Evolutionary conservation across 2,797 vertebrate species (phyloP).

Genomic region (Sebastes wilsoni): DNA sequence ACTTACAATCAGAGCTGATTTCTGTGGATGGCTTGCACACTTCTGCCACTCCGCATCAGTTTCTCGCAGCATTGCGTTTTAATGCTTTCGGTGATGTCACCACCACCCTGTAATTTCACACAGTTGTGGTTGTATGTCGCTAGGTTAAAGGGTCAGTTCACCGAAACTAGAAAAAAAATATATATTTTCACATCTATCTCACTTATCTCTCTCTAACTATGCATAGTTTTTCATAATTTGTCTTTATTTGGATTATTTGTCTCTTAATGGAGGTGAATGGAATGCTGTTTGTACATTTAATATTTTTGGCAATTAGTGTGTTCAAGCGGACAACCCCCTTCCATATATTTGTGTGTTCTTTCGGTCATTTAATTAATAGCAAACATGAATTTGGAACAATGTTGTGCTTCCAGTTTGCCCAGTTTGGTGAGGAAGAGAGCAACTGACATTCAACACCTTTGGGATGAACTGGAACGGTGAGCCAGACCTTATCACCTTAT

Average conservation of each 20-base stretch:
- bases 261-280: background rate
- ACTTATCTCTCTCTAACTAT: background rate
- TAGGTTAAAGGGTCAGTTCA: background rate
- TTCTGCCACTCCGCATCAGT: conserved; percentile 18
- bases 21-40: conserved; percentile 50
- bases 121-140: background rate
- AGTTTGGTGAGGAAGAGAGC: background rate
- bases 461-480: background rate
- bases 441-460: background rate
- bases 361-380: too few species aligned
- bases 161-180: background rate
- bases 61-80: background rate
- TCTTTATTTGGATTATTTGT: background rate
- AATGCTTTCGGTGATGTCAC: conserved; percentile 25
- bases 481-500: background rate
- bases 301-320: background rate
- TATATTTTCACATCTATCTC: too few species aligned
- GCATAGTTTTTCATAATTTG: background rate
- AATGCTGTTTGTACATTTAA: background rate
- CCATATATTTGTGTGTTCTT: background rate
- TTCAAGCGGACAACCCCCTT: too few species aligned
- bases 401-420: background rate
- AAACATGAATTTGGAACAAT: background rate
- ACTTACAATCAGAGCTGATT: conserved; percentile 66
- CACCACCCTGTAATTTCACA: conserved; percentile 17